Conservation (phyloP, 2,797 vertebrate genomes). For the Sebastes kiyomatsui region DNA sequence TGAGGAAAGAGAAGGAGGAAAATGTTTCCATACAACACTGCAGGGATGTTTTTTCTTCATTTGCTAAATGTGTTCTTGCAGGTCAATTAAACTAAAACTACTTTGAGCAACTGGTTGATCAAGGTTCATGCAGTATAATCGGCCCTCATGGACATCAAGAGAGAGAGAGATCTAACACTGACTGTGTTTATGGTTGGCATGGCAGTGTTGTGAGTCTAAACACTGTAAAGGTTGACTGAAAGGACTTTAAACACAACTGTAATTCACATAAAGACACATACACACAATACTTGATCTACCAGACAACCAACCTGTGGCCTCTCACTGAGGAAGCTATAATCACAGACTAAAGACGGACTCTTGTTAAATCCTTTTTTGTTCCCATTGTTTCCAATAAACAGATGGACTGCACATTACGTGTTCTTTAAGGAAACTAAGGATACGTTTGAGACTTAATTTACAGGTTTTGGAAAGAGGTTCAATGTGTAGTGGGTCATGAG, state of each 20-base stretch:
- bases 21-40: background rate
- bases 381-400: background rate
- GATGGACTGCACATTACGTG: background rate
- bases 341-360: background rate
- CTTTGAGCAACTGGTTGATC: background rate
- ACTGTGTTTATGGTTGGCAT: conserved; percentile 38
- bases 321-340: conserved; percentile 16
- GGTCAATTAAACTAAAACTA: background rate
- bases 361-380: background rate
- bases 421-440: background rate
- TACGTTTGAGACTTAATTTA: background rate
- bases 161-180: background rate
- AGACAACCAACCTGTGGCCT: conserved; percentile 19
- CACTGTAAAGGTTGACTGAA: conserved; percentile 24
- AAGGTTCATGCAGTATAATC: background rate
- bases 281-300: background rate
- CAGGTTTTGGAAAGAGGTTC: background rate
- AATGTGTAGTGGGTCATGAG: background rate
- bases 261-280: background rate
- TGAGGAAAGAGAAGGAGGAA: too few relatives aligned
- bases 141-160: conserved; percentile 1
- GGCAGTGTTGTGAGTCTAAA: conserved; percentile 48
- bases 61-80: background rate
- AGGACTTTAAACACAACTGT: conserved; percentile 25
- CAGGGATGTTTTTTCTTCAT: background rate